Percentiles rank a stretch among this genome's conserved stretches.
Conservation (phyloP, 1,140 invertebrate species). For the Caenorhabditis elegans region WBcel235 BX284602.5:9423501-9424000, state of each 20-base stretch:
- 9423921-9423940: neutral
- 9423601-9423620: neutral
- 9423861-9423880: no score
- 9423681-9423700: no score
- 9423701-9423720: no score
- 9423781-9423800: neutral
- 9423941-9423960: neutral
- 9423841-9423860: neutral
- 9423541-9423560: neutral
- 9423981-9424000: neutral
- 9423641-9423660: neutral
- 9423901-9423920: no score
- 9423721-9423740: no score
- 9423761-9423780: no score
- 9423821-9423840: neutral
- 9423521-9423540: neutral
- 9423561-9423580: neutral
- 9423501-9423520: neutral
- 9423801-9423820: neutral
- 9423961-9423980: neutral
- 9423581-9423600: neutral
- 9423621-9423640: neutral
- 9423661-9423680: neutral
- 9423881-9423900: no score
- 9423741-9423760: no score